These are phyloP conservation scores for Apodemia zela DNA, from an alignment of 2,888 invertebrate species.

Conservation along the genomic window DNA sequence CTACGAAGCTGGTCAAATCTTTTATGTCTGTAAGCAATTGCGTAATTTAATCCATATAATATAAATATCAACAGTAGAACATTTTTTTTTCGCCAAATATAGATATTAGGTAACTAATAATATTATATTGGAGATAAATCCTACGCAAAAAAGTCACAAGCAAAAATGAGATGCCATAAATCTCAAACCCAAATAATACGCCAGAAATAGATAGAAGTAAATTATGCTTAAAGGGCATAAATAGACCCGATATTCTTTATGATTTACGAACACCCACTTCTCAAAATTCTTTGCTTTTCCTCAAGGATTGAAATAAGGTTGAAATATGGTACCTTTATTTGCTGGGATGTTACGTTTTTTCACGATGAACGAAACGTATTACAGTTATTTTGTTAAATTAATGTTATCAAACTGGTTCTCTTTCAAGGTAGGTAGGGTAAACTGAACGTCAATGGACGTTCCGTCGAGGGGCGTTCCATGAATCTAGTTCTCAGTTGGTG, in stretches of 20 bases:
- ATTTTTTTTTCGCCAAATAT: background rate
- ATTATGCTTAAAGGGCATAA: constrained; percentile 10
- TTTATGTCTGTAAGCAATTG: no score
- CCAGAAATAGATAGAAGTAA: constrained; percentile 9
- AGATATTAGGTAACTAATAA: constrained; percentile 11
- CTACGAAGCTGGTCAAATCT: no score
- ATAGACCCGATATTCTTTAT: constrained; percentile 7
- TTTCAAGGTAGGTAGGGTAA: no score
- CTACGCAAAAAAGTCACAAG: constrained; percentile 7
- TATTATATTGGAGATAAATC: background rate
- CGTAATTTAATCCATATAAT: background rate
- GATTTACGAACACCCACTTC: constrained; percentile 11
- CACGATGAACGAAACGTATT: no score
- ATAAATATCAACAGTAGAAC: background rate
- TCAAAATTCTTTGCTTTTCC: constrained; percentile 1
- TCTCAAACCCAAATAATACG: constrained; percentile 11
- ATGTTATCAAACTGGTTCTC: no score
- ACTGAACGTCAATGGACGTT: no score
- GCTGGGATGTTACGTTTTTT: background rate
- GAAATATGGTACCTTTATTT: background rate
- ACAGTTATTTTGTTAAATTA: no score
- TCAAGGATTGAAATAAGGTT: background rate
- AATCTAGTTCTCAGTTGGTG: no score
- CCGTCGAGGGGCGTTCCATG: no score
- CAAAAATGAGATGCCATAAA: constrained; percentile 12